Conservation (phyloP, 2,797 vertebrate species). For the Mus caroli region DNA sequence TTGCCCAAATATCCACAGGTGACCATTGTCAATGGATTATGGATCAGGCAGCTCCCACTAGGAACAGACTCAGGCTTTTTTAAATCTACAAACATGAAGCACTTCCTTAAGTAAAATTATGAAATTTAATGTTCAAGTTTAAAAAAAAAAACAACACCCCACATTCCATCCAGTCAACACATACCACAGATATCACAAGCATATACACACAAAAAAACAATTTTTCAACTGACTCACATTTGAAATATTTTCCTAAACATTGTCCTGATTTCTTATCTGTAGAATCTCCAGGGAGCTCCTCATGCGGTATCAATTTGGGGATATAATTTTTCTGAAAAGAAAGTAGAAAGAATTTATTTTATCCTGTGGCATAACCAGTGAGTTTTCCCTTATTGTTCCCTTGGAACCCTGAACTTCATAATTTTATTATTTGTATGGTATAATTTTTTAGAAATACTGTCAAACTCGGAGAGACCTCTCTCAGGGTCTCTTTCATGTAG, state of each 20-base stretch:
- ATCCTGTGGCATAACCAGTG: neutral
- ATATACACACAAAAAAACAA: neutral
- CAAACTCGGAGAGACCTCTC: constrained; percentile 5
- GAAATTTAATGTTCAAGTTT: constrained; percentile 18
- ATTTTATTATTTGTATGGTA: constrained; percentile 11
- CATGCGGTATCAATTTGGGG: neutral
- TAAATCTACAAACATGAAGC: neutral
- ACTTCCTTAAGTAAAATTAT: constrained; percentile 51
- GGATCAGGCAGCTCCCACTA: neutral
- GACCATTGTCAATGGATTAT: neutral
- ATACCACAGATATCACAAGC: neutral
- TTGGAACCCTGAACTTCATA: neutral
- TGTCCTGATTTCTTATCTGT: neutral
- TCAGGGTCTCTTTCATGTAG: neutral
- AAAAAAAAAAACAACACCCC: neutral
- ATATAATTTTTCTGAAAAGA: constrained; percentile 42
- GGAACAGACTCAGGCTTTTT: neutral
- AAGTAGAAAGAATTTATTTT: constrained; percentile 32
- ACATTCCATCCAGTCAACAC: constrained; percentile 11
- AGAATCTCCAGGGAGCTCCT: neutral
- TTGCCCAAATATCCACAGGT: neutral
- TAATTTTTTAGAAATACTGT: constrained; percentile 39
- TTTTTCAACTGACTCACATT: constrained; percentile 30
- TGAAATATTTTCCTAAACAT: constrained; percentile 12
- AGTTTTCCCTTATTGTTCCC: neutral